Evolutionary conservation across 2,888 invertebrate genomes (phyloP), one percentile per base, ranked within the genome.

Genomic region (Drosophila nigritarsus): DNA sequence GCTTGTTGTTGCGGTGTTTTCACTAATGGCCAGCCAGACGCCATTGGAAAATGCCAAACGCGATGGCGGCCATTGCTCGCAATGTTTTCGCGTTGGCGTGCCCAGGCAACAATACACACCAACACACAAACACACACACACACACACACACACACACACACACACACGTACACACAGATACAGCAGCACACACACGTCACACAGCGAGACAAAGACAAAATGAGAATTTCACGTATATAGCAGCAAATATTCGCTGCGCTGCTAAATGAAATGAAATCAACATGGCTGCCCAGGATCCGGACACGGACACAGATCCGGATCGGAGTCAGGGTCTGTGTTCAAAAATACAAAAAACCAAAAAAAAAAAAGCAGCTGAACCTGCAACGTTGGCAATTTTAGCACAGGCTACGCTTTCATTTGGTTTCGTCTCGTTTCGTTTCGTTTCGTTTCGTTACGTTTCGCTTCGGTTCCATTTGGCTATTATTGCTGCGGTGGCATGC

Each of bases 181-280:
- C 30, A 27, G 8, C 30, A 30, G 32, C 18, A 30, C 2, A 15
- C 32, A 62, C 15, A 50, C 20, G 9, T n/a, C 27, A 59, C 32
- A 59, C 42, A 48, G 66, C 65, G 51, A 54, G 68, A 75, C 67
- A 78, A 67, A 75, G 65, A 63, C 66, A 63, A 67, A 64, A 73
- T 51, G 68, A 62, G 65, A 51, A 65, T 64, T 66, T 65, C 82
- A 63, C 73, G 51, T 68, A 53, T 48, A 54, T 8, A 56, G 29
- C 55, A 71, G 42, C 56, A 62, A 50, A 65, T 58, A 34, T 63
- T 70, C 64, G 79, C 62, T 30, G 50, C 69, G 62, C 62, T 60
- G 80, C 75, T 81, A 82, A 85, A 85, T 89, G 89, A 81, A 88
- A 85, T 90, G 83, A 90, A 90, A 86, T 86, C 85, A 89, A 90